These are phyloP conservation scores for Myotis pilosus DNA, from an alignment of 2,797 vertebrate genomes.

Conservation along the genomic window DNA sequence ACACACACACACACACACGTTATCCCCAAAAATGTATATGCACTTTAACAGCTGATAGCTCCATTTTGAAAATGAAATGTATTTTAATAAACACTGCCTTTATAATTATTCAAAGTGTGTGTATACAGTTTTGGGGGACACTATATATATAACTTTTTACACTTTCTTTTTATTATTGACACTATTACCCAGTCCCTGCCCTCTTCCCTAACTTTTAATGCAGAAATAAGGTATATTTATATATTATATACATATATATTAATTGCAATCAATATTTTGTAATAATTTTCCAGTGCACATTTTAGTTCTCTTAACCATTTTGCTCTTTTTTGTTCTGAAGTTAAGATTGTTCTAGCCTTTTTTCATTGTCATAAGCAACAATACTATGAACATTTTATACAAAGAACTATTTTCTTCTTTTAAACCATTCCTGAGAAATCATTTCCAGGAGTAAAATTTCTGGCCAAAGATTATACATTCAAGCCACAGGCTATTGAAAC, in stretches of 20 bases:
- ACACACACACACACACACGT: no score
- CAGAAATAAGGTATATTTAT: not conserved
- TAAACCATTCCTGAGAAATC: not conserved
- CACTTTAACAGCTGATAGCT: no score
- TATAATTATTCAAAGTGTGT: no score
- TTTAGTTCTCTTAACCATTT: not conserved
- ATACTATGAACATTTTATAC: not conserved
- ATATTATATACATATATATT: not conserved
- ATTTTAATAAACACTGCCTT: no score
- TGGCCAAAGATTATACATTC: not conserved
- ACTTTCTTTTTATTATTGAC: no score
- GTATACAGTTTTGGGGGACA: no score
- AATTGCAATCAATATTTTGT: not conserved
- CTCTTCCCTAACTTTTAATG: not conserved
- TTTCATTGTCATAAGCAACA: not conserved
- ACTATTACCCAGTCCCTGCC: no score
- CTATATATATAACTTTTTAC: no score
- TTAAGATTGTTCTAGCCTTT: not conserved
- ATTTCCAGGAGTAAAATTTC: constrained; percentile 40
- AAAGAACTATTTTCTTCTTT: constrained; percentile 31
- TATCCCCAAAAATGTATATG: no score
- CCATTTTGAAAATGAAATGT: no score
- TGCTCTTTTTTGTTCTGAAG: constrained; percentile 17
- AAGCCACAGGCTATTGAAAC: not conserved
- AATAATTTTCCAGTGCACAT: not conserved